Evolutionary conservation across 2,888 invertebrate species (phyloP), one percentile per base, ranked within the genome.

Genomic region (Oscheius sp.): DNA sequence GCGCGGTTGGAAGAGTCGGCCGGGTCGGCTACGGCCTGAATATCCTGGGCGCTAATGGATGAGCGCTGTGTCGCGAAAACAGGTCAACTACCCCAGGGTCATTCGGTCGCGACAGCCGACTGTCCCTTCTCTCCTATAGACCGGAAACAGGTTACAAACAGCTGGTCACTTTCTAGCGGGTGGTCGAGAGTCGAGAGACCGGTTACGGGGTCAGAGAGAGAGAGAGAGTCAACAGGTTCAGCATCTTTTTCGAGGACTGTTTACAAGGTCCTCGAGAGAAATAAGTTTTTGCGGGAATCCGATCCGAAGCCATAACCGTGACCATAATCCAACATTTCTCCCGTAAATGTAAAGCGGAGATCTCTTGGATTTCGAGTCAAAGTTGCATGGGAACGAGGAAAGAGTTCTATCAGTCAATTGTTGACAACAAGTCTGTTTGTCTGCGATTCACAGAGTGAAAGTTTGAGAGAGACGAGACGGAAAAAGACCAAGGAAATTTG

Each of bases 101-200:
- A 62, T 11, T 29, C 62, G 62, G 29, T 32, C 21, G 51, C 66
- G 53, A n/a, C 55, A 33, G 59, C 13, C 37, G 59, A 60, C 29
- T 53, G 33, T 60, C 35, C 55, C 32, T 48, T 35, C 55, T 7
- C 42, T 42, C 7, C 7, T 42, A 7, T 3, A 42, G 68, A 68
- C 68, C 68, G 68, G 68, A 68, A 68, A 68, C 68, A 55, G 68
- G 68, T 68, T 68, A 51, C 68, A 68, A 68, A 68, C 55, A 68
- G 68, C 53, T 55, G 53, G 68, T 55, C 55, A 21, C 7, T 42
- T 42, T 42, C 42, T 42, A 42, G 42, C 42, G 58, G 33, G 33
- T 32, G 13, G n/a, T 58, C 33, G 32, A 60, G 33, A 60, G 60
- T 60, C 29, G 58, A 33, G 11, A 58, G 33, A 58, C 32, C 11